A percentile compares a stretch with the other conserved stretches of the same genome.
These are phyloP conservation scores for Homalodisca vitripennis DNA, from an alignment of 1,140 invertebrate genomes.

Conservation along the genomic window DNA sequence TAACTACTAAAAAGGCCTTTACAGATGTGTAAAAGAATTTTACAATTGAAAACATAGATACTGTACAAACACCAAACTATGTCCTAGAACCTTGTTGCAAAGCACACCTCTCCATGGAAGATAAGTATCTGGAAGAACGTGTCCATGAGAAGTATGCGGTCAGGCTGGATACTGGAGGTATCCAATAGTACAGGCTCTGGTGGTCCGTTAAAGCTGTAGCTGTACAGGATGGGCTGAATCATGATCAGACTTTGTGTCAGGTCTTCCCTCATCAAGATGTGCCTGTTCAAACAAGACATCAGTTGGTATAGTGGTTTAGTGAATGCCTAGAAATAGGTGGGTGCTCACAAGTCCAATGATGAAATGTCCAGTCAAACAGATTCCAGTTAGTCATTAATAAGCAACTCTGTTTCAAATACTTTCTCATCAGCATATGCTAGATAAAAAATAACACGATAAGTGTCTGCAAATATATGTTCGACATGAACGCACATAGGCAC, in stretches of 20 bases:
- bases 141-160: constrained; percentile 98
- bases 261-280: constrained; percentile 97
- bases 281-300: constrained; percentile 61
- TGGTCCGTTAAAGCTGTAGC: constrained; percentile 97
- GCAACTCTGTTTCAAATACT: too few species aligned
- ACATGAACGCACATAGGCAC: too few species aligned
- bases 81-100: too few species aligned
- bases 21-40: background rate
- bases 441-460: too few species aligned
- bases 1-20: background rate
- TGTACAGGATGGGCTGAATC: constrained; percentile 99
- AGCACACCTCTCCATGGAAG: constrained; percentile 92
- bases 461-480: too few species aligned
- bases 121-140: constrained; percentile 99
- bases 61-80: background rate
- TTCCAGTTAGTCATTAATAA: too few species aligned
- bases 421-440: too few species aligned
- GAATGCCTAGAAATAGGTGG: too few species aligned
- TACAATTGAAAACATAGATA: background rate
- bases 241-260: constrained; percentile 97
- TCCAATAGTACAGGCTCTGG: constrained; percentile 97
- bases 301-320: too few species aligned
- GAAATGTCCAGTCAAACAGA: too few species aligned
- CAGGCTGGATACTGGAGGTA: constrained; percentile 95
- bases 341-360: too few species aligned